These are phyloP conservation scores for chimpanzee (Pan troglodytes) DNA, from an alignment of 2,113 vertebrate species.

Conservation along the genomic window NHGRI_mPanTro3-v2.1_pri NC_072418.2:31894001-31894500, in stretches of 20 bases:
- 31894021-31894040: no score
- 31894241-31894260: no score
- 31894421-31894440: slow-evolving; percentile 97
- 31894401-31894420: slow-evolving; percentile 96
- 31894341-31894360: slow-evolving; percentile 96
- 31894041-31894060: no score
- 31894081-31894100: slow-evolving; percentile 65
- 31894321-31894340: slow-evolving; percentile 99
- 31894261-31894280: no score
- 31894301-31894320: slow-evolving; percentile 94
- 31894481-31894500: slow-evolving; percentile 99
- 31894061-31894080: slow-evolving; percentile 58
- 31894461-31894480: slow-evolving; percentile 99
- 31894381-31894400: slow-evolving; percentile 98
- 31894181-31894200: no score
- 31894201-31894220: no score
- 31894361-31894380: slow-evolving; percentile 96
- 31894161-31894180: slow-evolving; percentile 33
- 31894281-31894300: no score
- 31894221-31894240: no score
- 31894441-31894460: slow-evolving; percentile 97
- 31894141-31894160: slow-evolving; percentile 83
- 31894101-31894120: slow-evolving; percentile 77
- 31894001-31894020: no score
- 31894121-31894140: slow-evolving; percentile 89